Conservation (phyloP, 2,888 invertebrate species). For the Lepidochrysops patricia region DNA sequence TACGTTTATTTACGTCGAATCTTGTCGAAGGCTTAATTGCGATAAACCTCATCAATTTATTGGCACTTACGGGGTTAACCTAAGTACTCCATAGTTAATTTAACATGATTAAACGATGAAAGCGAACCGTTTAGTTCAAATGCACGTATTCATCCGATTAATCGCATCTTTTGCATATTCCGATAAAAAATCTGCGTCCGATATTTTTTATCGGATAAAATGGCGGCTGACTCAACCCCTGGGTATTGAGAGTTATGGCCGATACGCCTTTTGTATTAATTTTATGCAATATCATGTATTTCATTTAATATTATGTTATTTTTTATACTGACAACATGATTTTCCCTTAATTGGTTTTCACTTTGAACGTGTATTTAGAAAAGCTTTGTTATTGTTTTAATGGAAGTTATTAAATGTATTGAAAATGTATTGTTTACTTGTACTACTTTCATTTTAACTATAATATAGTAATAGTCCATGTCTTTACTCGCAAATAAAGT, state of each 20-base stretch:
- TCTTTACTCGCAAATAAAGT: too few species aligned
- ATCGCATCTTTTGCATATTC: not conserved
- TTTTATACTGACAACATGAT: not conserved
- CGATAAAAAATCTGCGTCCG: not conserved
- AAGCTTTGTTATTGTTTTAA: too few species aligned
- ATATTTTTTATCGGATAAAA: not conserved
- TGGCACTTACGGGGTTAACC: not conserved
- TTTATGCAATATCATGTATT: conserved; percentile 7
- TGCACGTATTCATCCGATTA: not conserved
- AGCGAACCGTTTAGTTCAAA: not conserved
- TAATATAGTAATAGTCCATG: too few species aligned
- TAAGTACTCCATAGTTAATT: not conserved
- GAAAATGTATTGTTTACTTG: too few species aligned
- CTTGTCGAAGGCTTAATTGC: too few species aligned
- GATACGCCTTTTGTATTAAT: conserved; percentile 5
- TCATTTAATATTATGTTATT: conserved; percentile 8
- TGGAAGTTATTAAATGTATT: too few species aligned
- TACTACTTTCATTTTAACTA: too few species aligned
- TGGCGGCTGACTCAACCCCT: not conserved
- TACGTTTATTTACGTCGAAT: too few species aligned
- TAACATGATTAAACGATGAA: not conserved
- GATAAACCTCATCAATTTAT: too few species aligned
- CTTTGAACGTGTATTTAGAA: not conserved
- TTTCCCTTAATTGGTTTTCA: not conserved
- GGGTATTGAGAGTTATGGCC: not conserved